Conservation (phyloP, 2,113 vertebrate genomes). For the Vulpes vulpes region DNA sequence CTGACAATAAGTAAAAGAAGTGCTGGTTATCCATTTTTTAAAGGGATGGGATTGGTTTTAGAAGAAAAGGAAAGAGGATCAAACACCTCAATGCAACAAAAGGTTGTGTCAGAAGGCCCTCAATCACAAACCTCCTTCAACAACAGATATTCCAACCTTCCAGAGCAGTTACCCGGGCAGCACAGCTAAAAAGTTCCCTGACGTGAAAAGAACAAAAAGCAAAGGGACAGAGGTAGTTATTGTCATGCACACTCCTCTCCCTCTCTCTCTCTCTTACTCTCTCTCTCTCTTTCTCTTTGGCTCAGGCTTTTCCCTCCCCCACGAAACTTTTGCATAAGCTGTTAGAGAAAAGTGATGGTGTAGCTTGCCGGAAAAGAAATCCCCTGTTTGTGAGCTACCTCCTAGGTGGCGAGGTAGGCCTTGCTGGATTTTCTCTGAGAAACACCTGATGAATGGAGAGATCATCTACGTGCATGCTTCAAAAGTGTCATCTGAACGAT, state of each 20-base stretch:
- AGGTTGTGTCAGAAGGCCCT: conserved; percentile 98
- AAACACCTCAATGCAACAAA: conserved; percentile 98
- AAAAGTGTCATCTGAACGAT: conserved; percentile 74
- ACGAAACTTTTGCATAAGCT: conserved; percentile 89
- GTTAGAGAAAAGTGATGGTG: conserved; percentile 82
- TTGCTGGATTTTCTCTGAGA: conserved; percentile 79
- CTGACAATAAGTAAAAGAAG: conserved; percentile 93
- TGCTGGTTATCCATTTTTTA: conserved; percentile 93
- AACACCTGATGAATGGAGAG: conserved; percentile 88
- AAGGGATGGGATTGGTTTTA: conserved; percentile 93
- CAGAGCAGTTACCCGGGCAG: conserved; percentile 96
- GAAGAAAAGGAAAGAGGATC: conserved; percentile 97
- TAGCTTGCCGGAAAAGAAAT: conserved; percentile 86
- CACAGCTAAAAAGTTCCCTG: conserved; percentile 92
- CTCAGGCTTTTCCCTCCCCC: conserved; percentile 83
- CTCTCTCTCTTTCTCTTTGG: not conserved
- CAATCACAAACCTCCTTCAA: conserved; percentile 96
- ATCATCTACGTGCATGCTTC: conserved; percentile 67
- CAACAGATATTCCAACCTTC: conserved; percentile 92
- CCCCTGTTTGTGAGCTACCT: conserved; percentile 81
- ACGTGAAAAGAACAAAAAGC: conserved; percentile 96
- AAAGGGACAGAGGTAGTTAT: conserved; percentile 98
- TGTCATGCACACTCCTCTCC: conserved; percentile 93
- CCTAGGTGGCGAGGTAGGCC: conserved; percentile 84
- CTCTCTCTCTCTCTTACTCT: conserved; percentile 40